Percentiles rank a stretch among this genome's conserved stretches.
Conservation (phyloP, 2,113 vertebrate species). For the Phalacrocorax pelagicus region DNA sequence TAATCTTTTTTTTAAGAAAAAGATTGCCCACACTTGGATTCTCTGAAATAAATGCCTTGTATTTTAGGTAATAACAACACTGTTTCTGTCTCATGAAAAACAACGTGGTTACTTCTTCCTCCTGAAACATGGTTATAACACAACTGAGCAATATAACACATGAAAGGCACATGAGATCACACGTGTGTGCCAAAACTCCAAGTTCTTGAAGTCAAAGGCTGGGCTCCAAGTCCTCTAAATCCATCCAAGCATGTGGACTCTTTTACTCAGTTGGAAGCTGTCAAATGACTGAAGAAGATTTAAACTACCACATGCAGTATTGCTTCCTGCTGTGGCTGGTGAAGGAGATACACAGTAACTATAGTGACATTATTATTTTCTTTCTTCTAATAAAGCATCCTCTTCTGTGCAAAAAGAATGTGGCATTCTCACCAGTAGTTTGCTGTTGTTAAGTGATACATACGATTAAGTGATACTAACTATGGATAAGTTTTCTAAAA, state of each 20-base stretch:
- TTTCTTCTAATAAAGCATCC: neutral
- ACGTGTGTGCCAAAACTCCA: neutral
- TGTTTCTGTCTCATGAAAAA: neutral
- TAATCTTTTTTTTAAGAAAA: neutral
- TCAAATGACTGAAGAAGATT: slow-evolving; percentile 25
- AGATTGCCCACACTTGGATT: neutral
- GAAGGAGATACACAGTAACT: neutral
- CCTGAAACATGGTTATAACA: neutral
- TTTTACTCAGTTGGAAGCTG: slow-evolving; percentile 9
- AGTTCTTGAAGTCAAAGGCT: neutral
- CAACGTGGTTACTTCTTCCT: neutral
- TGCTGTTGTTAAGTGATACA: neutral
- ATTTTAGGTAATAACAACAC: neutral
- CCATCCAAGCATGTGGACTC: neutral
- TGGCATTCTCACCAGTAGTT: neutral
- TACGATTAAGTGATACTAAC: neutral
- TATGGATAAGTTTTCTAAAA: neutral
- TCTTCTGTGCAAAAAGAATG: neutral
- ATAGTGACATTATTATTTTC: slow-evolving; percentile 19
- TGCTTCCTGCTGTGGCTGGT: slow-evolving; percentile 40
- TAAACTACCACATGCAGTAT: neutral
- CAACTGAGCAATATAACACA: neutral
- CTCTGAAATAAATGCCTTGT: neutral
- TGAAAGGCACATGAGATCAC: neutral
- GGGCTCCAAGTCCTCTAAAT: slow-evolving; percentile 2